Percentiles rank a stretch among this genome's conserved stretches.
These are phyloP conservation scores for Chrysotoxum bicinctum DNA, from an alignment of 2,888 invertebrate species.

Conservation along the genomic window DNA sequence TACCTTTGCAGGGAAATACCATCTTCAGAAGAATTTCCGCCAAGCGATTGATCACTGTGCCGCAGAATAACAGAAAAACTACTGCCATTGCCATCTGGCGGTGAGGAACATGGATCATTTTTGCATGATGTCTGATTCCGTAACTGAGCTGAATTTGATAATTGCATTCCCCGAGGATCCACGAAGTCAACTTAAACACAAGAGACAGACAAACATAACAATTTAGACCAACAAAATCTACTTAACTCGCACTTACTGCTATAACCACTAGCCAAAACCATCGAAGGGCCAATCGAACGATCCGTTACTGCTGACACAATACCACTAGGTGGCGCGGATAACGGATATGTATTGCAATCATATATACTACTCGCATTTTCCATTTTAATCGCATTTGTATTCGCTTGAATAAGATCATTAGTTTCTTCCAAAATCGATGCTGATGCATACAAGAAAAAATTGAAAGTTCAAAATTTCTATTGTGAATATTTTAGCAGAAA, in stretches of 20 bases:
- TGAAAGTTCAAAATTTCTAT: constrained; percentile 19
- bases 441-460: constrained; percentile 78
- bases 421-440: constrained; percentile 97
- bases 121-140: constrained; percentile 77
- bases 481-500: neutral
- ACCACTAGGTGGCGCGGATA: constrained; percentile 83
- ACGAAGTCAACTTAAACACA: constrained; percentile 79
- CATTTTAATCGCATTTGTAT: constrained; percentile 89
- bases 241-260: constrained; percentile 86
- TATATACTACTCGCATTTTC: constrained; percentile 88
- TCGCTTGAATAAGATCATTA: constrained; percentile 84
- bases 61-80: constrained; percentile 80
- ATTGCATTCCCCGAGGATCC: constrained; percentile 80
- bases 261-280: constrained; percentile 90
- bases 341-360: constrained; percentile 90
- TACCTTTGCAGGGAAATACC: constrained; percentile 78
- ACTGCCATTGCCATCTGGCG: constrained; percentile 75
- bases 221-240: neutral
- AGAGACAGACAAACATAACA: neutral
- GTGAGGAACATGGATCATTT: constrained; percentile 78
- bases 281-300: constrained; percentile 80
- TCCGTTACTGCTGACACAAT: constrained; percentile 76
- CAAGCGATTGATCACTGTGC: constrained; percentile 76
- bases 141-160: constrained; percentile 78
- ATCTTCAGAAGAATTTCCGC: constrained; percentile 74